Evolutionary conservation across 2,888 invertebrate species (phyloP).

Genomic region (Artemia sinica): DNA sequence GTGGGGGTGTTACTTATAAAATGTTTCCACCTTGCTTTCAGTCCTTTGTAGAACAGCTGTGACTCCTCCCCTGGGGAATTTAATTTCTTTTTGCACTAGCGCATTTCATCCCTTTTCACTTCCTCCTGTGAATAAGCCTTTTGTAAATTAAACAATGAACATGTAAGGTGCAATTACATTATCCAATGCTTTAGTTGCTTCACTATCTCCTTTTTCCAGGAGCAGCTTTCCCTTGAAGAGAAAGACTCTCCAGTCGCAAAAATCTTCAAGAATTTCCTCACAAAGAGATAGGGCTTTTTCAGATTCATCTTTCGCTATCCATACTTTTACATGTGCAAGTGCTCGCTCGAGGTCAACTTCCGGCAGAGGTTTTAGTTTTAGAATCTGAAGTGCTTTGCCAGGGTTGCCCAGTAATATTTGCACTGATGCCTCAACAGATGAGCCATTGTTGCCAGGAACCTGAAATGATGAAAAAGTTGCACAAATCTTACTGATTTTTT

Average conservation of each 20-base stretch:
- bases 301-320: neutral
- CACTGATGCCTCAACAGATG: neutral
- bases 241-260: neutral
- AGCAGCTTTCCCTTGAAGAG: neutral
- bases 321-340: neutral
- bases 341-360: conserved; percentile 6
- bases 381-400: neutral
- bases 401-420: conserved; percentile 1
- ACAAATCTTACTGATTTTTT: neutral
- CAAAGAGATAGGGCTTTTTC: conserved; percentile 4
- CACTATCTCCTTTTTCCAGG: neutral
- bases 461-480: neutral
- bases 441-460: neutral
- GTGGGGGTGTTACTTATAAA: no score
- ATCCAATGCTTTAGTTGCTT: no score
- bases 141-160: no score
- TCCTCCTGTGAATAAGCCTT: no score
- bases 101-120: no score
- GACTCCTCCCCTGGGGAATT: no score
- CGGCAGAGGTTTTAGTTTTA: conserved; percentile 1
- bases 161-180: no score
- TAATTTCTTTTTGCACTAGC: no score
- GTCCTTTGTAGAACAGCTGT: no score
- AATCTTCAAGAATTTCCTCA: neutral
- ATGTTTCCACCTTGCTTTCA: no score